These are phyloP conservation scores for Drosophila sproati DNA, from an alignment of 1,140 invertebrate genomes.

Conservation along the genomic window DNA sequence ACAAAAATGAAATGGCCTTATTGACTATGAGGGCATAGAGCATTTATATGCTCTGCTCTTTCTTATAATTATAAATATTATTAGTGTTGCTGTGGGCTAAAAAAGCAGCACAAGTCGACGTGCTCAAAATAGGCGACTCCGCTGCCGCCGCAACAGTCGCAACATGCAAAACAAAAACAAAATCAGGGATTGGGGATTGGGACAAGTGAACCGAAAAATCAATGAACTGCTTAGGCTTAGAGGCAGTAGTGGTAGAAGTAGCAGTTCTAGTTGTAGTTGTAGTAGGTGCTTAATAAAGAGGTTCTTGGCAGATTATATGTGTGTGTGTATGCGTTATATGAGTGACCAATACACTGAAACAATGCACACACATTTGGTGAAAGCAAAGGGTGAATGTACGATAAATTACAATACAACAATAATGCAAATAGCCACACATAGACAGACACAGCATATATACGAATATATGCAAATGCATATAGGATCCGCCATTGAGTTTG, in stretches of 20 bases:
- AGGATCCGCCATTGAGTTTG: not conserved
- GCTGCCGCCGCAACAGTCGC: conserved; percentile 11
- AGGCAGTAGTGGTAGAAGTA: conserved; percentile 1
- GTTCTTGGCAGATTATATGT: conserved; percentile 29
- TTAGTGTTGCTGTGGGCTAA: not conserved
- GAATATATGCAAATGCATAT: not conserved
- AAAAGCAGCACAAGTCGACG: not conserved
- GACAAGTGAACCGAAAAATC: conserved; percentile 43
- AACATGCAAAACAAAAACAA: conserved; percentile 37
- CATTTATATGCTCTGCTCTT: not conserved
- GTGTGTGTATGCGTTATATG: not conserved
- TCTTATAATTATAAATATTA: not conserved
- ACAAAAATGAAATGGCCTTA: not conserved
- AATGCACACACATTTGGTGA: conserved; percentile 15
- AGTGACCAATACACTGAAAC: conserved; percentile 20
- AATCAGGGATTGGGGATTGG: conserved; percentile 42
- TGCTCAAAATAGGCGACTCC: not conserved
- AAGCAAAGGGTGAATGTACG: conserved; percentile 64
- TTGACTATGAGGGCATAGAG: not conserved
- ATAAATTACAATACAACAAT: conserved; percentile 58
- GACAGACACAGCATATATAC: conserved; percentile 6
- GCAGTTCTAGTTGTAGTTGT: not conserved
- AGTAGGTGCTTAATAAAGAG: conserved; percentile 27
- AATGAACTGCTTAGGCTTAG: conserved; percentile 39
- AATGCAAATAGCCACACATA: not conserved